Percentiles rank a stretch among this genome's conserved stretches.
Conservation (phyloP, 2,888 invertebrate species). For the Epistrophe eligans region DNA sequence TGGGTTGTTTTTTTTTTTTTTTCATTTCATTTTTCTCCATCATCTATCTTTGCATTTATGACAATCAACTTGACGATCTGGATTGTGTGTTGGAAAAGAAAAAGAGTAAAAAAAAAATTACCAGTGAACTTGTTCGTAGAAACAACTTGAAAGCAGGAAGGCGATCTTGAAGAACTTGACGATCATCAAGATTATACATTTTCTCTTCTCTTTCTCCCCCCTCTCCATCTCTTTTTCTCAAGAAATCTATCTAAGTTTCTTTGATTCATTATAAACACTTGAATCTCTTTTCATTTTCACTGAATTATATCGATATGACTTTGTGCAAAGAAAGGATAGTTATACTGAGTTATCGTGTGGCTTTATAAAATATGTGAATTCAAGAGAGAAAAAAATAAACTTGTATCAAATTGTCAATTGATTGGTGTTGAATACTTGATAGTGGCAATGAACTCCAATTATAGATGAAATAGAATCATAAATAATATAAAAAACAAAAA, state of each 20-base stretch:
- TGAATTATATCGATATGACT: slow-evolving; percentile 52
- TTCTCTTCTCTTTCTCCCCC: slow-evolving; percentile 1
- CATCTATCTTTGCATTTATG: slow-evolving; percentile 70
- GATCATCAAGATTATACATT: slow-evolving; percentile 31
- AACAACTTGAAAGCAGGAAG: slow-evolving; percentile 72
- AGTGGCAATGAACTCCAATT: slow-evolving; percentile 71
- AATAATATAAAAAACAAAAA: slow-evolving; percentile 2
- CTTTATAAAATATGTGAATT: slow-evolving; percentile 3
- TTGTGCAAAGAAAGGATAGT: slow-evolving; percentile 31
- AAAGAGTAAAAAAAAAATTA: not conserved
- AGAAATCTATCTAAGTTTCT: slow-evolving; percentile 4
- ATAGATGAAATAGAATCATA: slow-evolving; percentile 40
- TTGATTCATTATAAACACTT: slow-evolving; percentile 68
- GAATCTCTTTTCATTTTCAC: slow-evolving; percentile 49
- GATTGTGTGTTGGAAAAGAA: slow-evolving; percentile 52
- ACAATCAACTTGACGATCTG: slow-evolving; percentile 74
- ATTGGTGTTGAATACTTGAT: slow-evolving; percentile 59
- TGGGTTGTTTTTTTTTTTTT: not conserved
- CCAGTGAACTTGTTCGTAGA: slow-evolving; percentile 68
- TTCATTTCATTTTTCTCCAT: slow-evolving; percentile 14
- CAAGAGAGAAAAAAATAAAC: slow-evolving; percentile 4
- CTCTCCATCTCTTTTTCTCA: not conserved
- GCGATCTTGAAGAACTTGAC: slow-evolving; percentile 67
- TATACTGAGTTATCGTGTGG: slow-evolving; percentile 33
- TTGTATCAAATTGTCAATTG: slow-evolving; percentile 66